phyloP scores from a whole-genome alignment of 2,888 invertebrate genomes.

The Dasypogon diadema region DNA sequence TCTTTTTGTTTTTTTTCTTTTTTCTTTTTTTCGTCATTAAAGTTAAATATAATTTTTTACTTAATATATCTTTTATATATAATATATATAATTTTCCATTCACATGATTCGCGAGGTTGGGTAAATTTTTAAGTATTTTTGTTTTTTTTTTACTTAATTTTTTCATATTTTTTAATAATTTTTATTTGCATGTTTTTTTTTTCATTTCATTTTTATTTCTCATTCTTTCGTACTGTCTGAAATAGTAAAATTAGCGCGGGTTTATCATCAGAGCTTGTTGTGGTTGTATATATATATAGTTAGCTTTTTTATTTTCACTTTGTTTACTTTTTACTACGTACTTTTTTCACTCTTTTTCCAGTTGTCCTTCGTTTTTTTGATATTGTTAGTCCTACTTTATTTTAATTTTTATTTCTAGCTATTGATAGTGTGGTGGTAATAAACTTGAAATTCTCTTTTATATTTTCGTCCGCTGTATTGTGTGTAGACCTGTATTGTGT shows the following conservation, averaged over 20 bases:
- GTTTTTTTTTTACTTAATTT: slow-evolving; percentile 21
- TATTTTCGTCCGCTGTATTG: too few relatives aligned
- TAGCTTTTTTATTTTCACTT: too few relatives aligned
- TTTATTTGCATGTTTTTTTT: background rate
- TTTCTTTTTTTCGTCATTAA: slow-evolving; percentile 34
- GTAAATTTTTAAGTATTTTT: slow-evolving; percentile 54
- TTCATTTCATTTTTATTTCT: slow-evolving; percentile 1
- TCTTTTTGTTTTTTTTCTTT: too few relatives aligned
- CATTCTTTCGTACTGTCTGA: background rate
- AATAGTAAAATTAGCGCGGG: background rate
- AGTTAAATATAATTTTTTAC: slow-evolving; percentile 52
- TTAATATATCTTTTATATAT: slow-evolving; percentile 51
- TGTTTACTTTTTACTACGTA: background rate
- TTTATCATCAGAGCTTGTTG: background rate
- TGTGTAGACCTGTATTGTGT: background rate
- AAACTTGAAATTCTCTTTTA: background rate
- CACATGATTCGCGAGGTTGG: slow-evolving; percentile 61
- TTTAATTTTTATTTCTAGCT: background rate
- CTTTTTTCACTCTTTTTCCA: background rate
- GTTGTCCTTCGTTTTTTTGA: background rate
- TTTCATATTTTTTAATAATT: slow-evolving; percentile 1
- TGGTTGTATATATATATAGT: too few relatives aligned
- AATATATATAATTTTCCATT: slow-evolving; percentile 58
- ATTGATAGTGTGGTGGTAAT: background rate
- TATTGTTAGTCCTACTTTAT: background rate